A percentile compares a stretch with the other conserved stretches of the same genome.
These are phyloP conservation scores for Takifugu ocellatus DNA, from an alignment of 2,797 vertebrate species.

Conservation along the genomic window DNA sequence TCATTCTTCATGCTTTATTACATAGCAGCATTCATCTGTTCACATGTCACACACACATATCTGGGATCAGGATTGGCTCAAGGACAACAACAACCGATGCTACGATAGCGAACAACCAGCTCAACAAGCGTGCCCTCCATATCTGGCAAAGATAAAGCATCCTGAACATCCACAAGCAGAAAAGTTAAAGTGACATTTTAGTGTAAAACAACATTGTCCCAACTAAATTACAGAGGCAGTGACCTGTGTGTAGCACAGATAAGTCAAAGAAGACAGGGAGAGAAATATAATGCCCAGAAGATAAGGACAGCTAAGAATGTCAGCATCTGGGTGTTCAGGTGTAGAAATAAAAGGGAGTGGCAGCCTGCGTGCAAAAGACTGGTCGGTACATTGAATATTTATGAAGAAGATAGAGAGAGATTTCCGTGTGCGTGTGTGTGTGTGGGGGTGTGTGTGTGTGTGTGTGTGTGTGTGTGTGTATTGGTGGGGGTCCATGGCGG, in stretches of 20 bases:
- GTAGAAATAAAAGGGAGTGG: slow-evolving; percentile 56
- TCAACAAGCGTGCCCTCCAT: neutral
- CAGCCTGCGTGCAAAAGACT: slow-evolving; percentile 52
- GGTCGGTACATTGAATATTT: slow-evolving; percentile 70
- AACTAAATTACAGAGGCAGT: slow-evolving; percentile 13
- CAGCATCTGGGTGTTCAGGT: slow-evolving; percentile 59
- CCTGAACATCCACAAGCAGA: neutral
- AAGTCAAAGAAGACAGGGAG: slow-evolving; percentile 13
- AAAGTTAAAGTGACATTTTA: neutral
- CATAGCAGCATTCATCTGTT: neutral
- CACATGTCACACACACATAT: neutral
- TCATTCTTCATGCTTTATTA: neutral
- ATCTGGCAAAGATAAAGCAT: neutral
- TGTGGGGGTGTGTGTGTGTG: slow-evolving; percentile 23
- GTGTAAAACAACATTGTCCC: neutral
- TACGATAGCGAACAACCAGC: neutral
- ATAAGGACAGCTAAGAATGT: slow-evolving; percentile 57
- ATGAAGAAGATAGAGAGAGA: slow-evolving; percentile 53
- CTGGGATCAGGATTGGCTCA: neutral
- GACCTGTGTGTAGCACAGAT: slow-evolving; percentile 29
- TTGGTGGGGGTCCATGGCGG: slow-evolving; percentile 43
- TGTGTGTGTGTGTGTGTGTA: slow-evolving; percentile 36
- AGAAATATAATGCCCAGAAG: slow-evolving; percentile 49
- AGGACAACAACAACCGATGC: neutral
- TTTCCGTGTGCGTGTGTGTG: slow-evolving; percentile 46